These are phyloP conservation scores for Florisuga fusca DNA, from an alignment of 2,797 vertebrate species.

Conservation along the genomic window DNA sequence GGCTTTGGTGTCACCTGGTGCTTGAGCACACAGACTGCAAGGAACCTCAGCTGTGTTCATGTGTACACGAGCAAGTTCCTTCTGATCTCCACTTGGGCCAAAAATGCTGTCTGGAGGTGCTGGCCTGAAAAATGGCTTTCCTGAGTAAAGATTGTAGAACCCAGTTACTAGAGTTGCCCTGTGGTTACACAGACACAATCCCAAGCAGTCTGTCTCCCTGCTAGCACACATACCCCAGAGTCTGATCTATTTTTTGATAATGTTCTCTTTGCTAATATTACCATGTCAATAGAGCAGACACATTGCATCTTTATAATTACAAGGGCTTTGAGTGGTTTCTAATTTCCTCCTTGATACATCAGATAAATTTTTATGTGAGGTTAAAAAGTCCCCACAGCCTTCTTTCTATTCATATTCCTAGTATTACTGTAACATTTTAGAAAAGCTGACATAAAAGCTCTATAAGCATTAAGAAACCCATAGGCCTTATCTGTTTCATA, in stretches of 20 bases:
- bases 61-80: background rate
- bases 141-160: background rate
- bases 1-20: background rate
- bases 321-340: constrained; percentile 23
- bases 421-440: constrained; percentile 4
- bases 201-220: background rate
- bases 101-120: background rate
- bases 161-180: background rate
- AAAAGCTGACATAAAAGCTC: constrained; percentile 22
- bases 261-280: background rate
- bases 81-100: background rate
- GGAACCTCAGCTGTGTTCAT: background rate
- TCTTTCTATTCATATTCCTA: background rate
- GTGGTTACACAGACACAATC: background rate
- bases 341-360: constrained; percentile 4
- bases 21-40: background rate
- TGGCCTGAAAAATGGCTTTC: background rate
- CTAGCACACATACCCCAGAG: background rate
- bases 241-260: constrained; percentile 16
- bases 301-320: constrained; percentile 21
- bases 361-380: constrained; percentile 6
- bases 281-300: background rate
- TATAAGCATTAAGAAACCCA: background rate
- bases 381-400: background rate
- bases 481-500: background rate